A percentile compares a stretch with the other conserved stretches of the same genome.
Conservation (phyloP, 2,888 invertebrate species). For the Amiota mariae region DNA sequence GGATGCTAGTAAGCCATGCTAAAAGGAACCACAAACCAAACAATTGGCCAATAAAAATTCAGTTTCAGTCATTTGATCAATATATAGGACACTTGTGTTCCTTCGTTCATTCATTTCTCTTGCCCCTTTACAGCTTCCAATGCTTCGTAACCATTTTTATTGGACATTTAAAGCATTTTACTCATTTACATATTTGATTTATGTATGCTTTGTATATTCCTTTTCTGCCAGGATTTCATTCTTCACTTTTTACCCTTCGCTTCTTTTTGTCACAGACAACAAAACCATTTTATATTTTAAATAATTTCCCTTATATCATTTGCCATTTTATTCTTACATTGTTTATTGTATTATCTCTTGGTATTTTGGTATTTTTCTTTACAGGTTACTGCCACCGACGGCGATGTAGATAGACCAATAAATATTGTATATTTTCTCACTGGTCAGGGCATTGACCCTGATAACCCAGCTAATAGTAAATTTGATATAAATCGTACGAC, state of each 20-base stretch:
- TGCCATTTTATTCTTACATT: conserved; percentile 4
- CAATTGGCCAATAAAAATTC: background rate
- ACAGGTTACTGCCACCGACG: conserved; percentile 97
- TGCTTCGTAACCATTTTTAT: conserved; percentile 46
- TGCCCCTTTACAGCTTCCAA: no score
- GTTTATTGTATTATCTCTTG: background rate
- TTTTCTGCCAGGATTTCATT: conserved; percentile 24
- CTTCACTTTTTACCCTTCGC: conserved; percentile 39
- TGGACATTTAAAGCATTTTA: conserved; percentile 65
- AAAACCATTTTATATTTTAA: conserved; percentile 1
- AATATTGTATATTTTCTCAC: conserved; percentile 96
- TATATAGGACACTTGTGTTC: no score
- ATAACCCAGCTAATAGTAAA: conserved; percentile 95
- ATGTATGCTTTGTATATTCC: conserved; percentile 57
- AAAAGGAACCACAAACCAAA: conserved; percentile 23
- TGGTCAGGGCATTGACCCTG: conserved; percentile 96
- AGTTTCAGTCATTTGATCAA: background rate
- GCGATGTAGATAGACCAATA: conserved; percentile 94
- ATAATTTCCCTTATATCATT: background rate
- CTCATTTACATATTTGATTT: conserved; percentile 65
- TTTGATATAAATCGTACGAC: conserved; percentile 97
- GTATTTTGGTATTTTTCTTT: background rate
- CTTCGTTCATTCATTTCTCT: no score
- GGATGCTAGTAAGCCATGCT: conserved; percentile 23
- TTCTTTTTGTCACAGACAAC: conserved; percentile 26